These are phyloP conservation scores for Caenorhabditis panamensis DNA, from an alignment of 2,888 invertebrate genomes.

Conservation along the genomic window DNA sequence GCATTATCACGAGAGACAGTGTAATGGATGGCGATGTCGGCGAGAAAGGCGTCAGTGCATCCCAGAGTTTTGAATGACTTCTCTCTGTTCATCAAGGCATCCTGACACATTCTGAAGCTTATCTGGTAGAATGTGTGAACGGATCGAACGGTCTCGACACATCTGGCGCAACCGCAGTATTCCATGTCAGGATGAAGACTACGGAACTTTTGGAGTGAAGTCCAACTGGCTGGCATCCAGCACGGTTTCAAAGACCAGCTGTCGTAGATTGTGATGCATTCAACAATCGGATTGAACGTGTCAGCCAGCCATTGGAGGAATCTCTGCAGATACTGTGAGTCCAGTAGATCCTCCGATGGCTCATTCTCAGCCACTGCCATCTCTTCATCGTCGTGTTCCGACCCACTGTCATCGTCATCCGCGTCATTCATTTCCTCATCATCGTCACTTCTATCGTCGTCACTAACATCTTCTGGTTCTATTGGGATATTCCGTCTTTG, in stretches of 20 bases:
- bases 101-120: conserved; percentile 25
- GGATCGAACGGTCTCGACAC: neutral
- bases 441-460: neutral
- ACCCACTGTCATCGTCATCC: neutral
- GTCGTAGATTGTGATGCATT: conserved; percentile 22
- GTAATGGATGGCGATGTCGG: conserved; percentile 38
- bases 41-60: conserved; percentile 36
- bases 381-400: neutral
- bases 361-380: neutral
- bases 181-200: conserved; percentile 50
- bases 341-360: neutral
- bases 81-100: conserved; percentile 3
- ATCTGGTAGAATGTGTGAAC: conserved; percentile 14
- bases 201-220: conserved; percentile 11
- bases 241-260: conserved; percentile 44
- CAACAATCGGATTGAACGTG: conserved; percentile 27
- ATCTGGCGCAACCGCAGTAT: conserved; percentile 24
- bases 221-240: neutral
- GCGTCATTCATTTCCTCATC: neutral
- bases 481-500: too few relatives aligned
- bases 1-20: neutral
- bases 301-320: conserved; percentile 26
- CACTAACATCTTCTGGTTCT: neutral
- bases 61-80: neutral
- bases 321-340: neutral